phyloP scores from a whole-genome alignment of 1,140 invertebrate species.

The Trichonephila clavata region DNA sequence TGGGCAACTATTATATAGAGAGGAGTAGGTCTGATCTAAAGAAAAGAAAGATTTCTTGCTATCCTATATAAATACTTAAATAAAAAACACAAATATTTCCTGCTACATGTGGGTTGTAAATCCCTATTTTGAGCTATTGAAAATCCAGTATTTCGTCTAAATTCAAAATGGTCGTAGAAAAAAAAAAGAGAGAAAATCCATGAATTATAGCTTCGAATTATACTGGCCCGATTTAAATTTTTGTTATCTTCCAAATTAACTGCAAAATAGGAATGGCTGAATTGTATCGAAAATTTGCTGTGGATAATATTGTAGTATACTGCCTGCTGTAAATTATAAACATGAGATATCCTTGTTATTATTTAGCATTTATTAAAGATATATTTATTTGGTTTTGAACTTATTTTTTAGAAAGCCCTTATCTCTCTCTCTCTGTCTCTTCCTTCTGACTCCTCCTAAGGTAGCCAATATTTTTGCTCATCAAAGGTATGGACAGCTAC shows the following conservation, averaged over 20 bases:
- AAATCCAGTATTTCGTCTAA: not conserved
- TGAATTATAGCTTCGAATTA: not conserved
- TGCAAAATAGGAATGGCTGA: not conserved
- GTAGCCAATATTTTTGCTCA: too few relatives aligned
- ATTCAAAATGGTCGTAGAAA: constrained; percentile 26
- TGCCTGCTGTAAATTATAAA: too few relatives aligned
- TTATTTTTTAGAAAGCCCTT: too few relatives aligned
- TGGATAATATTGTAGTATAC: too few relatives aligned
- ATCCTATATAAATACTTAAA: not conserved
- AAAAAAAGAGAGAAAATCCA: not conserved
- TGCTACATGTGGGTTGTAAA: not conserved
- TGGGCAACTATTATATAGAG: not conserved
- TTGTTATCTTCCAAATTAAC: not conserved
- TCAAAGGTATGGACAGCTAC: too few relatives aligned
- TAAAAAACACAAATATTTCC: not conserved
- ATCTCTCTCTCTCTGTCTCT: too few relatives aligned
- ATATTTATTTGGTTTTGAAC: too few relatives aligned
- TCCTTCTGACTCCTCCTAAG: too few relatives aligned
- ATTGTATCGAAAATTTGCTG: not conserved
- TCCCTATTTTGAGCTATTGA: not conserved
- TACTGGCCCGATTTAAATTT: not conserved
- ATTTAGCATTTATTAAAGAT: too few relatives aligned
- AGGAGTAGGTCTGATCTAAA: not conserved
- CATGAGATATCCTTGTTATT: too few relatives aligned
- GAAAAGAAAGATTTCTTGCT: not conserved